These are phyloP conservation scores for Drosophila busckii DNA, from an alignment of 1,140 invertebrate species.

Conservation along the genomic window DNA sequence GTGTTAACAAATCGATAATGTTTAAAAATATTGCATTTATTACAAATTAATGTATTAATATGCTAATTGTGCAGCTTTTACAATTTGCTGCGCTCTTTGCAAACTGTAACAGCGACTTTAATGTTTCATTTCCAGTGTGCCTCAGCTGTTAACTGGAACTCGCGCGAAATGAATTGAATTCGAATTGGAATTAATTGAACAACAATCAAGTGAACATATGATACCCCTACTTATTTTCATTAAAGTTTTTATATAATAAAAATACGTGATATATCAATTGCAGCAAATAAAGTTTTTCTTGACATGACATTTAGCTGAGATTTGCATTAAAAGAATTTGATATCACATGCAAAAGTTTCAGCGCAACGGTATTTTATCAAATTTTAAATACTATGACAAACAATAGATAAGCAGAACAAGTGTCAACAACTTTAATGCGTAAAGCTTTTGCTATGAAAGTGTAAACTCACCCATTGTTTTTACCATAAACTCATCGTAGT, in stretches of 20 bases:
- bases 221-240: too few species aligned
- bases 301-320: too few species aligned
- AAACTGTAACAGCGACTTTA: constrained; percentile 11
- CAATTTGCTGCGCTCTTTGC: too few species aligned
- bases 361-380: constrained; percentile 54
- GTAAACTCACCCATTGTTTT: constrained; percentile 57
- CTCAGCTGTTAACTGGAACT: constrained; percentile 1
- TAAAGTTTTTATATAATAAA: too few species aligned
- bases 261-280: too few species aligned
- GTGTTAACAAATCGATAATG: neutral
- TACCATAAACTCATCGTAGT: constrained; percentile 59
- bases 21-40: neutral
- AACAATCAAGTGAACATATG: constrained; percentile 3
- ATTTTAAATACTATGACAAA: constrained; percentile 52
- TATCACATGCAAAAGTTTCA: constrained; percentile 37
- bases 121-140: constrained; percentile 27
- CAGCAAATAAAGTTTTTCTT: too few species aligned
- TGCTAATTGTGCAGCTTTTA: too few species aligned
- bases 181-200: constrained; percentile 47
- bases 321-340: too few species aligned
- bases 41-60: too few species aligned
- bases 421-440: constrained; percentile 23
- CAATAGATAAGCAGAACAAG: constrained; percentile 54
- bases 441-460: neutral
- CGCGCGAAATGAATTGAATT: constrained; percentile 39